phyloP scores from a whole-genome alignment of 1,140 invertebrate species.

The Euura saliciscinereae region DNA sequence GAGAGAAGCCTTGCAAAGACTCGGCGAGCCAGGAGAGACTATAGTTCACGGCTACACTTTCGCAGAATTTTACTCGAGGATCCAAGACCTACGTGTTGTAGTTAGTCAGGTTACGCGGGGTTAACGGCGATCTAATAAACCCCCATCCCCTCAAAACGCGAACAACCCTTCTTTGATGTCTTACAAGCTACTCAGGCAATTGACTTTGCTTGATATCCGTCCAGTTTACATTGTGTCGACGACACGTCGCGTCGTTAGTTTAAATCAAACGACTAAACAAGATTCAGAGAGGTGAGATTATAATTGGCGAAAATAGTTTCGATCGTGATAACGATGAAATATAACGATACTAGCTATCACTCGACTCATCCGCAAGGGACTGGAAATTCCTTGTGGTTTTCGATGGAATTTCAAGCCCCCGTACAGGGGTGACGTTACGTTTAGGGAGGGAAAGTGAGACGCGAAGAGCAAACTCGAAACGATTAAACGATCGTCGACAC shows the following conservation, averaged over 20 bases:
- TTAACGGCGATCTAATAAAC: conserved; percentile 41
- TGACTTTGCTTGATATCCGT: conserved; percentile 25
- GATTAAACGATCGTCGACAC: background rate
- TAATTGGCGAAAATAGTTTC: too few relatives aligned
- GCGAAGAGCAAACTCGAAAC: background rate
- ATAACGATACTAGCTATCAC: too few relatives aligned
- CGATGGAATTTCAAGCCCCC: background rate
- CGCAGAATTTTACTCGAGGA: conserved; percentile 31
- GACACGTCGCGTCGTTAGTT: background rate
- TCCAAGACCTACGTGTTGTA: conserved; percentile 10
- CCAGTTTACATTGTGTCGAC: background rate
- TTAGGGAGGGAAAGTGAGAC: background rate
- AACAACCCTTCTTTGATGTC: conserved; percentile 36
- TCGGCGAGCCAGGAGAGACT: background rate
- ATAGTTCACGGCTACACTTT: conserved; percentile 30
- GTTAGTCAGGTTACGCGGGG: conserved; percentile 9
- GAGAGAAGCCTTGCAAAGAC: background rate
- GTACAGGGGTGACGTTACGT: background rate
- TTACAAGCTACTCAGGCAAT: conserved; percentile 28
- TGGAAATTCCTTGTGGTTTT: background rate
- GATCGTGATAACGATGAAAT: too few relatives aligned
- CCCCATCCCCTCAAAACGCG: conserved; percentile 22
- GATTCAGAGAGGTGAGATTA: too few relatives aligned
- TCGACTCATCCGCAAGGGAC: too few relatives aligned
- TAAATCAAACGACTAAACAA: too few relatives aligned